Percentiles rank a stretch among this genome's conserved stretches.
These are phyloP conservation scores for Zhengitettix transpicula DNA, from an alignment of 2,888 invertebrate genomes.

Conservation along the genomic window DNA sequence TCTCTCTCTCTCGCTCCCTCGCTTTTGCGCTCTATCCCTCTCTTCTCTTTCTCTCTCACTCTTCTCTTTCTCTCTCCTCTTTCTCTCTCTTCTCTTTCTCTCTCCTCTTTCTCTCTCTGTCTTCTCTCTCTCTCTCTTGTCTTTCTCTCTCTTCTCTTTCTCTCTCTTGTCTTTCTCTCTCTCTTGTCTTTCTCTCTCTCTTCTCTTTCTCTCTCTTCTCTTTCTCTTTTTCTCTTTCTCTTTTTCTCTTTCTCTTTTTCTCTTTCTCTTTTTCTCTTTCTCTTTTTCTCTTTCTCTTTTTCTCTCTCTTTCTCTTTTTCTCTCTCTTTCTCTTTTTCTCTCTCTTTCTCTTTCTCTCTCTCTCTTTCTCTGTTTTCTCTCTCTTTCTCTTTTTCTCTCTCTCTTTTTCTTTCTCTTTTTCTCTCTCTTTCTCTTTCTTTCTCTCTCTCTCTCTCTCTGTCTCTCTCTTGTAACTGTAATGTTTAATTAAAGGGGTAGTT, in stretches of 20 bases:
- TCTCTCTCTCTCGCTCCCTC: neutral
- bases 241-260: neutral
- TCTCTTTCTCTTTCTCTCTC: neutral
- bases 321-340: neutral
- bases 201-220: neutral
- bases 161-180: neutral
- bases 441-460: neutral
- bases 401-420: constrained; percentile 3
- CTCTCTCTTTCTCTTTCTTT: neutral
- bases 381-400: neutral
- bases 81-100: neutral
- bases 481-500: too few species aligned
- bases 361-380: neutral
- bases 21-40: neutral
- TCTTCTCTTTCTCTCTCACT: neutral
- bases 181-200: neutral
- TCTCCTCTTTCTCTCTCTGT: neutral
- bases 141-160: neutral
- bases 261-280: constrained; percentile 4
- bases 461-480: neutral
- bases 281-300: neutral
- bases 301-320: neutral
- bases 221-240: constrained; percentile 1
- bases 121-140: neutral
- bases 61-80: neutral